Conservation (phyloP, 2,888 invertebrate genomes). For the Campopleginae sp. region DNA sequence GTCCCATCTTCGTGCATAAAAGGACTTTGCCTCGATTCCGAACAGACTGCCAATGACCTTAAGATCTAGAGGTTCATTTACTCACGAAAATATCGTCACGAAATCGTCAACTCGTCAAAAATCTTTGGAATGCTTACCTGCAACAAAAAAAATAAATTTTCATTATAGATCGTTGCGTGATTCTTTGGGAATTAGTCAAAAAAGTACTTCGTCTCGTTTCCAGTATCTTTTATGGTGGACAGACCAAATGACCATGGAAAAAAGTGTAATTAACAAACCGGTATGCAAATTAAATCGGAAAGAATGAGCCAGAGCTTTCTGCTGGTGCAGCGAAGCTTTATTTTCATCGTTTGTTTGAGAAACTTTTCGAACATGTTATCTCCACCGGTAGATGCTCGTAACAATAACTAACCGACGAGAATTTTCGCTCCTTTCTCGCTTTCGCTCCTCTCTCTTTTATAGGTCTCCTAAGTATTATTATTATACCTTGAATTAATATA, state of each 20-base stretch:
- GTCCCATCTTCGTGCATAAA: not conserved
- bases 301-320: constrained; percentile 71
- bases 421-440: constrained; percentile 67
- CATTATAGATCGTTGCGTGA: constrained; percentile 52
- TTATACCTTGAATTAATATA: constrained; percentile 48
- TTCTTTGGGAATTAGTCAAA: not conserved
- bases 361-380: constrained; percentile 5
- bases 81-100: constrained; percentile 42
- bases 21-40: not conserved
- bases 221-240: not conserved
- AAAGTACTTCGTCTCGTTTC: not conserved
- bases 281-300: constrained; percentile 76
- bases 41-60: constrained; percentile 5
- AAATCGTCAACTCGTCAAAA: not conserved
- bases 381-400: constrained; percentile 32
- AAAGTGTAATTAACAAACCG: constrained; percentile 79
- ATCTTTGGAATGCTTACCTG: constrained; percentile 75
- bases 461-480: constrained; percentile 65
- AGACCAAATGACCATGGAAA: constrained; percentile 29
- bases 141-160: constrained; percentile 74
- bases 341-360: constrained; percentile 46
- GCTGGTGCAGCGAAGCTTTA: constrained; percentile 56
- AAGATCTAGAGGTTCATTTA: constrained; percentile 26
- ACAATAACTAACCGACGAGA: constrained; percentile 40
- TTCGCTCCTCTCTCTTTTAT: constrained; percentile 60